These are phyloP conservation scores for Hemichromis elongatus DNA, from an alignment of 2,113 vertebrate genomes.

Conservation along the genomic window DNA sequence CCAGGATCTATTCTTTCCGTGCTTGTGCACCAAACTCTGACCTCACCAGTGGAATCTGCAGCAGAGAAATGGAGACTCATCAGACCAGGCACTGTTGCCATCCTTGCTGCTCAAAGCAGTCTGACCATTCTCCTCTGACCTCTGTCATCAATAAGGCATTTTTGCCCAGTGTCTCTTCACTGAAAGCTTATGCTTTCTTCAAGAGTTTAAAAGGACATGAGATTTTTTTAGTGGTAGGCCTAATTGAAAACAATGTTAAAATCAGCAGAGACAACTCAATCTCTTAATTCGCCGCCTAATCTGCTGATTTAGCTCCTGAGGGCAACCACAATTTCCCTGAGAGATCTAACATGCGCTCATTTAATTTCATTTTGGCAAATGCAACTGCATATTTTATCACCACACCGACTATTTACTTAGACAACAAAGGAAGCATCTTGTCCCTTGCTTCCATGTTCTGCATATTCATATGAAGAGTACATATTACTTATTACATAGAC, in stretches of 20 bases:
- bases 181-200: neutral
- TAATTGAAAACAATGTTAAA: neutral
- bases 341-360: neutral
- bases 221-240: neutral
- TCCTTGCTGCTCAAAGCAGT: neutral
- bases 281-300: neutral
- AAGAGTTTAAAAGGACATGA: neutral
- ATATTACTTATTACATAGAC: neutral
- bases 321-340: neutral
- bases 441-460: neutral
- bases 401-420: neutral
- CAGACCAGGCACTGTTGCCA: neutral
- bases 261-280: neutral
- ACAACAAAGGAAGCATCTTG: neutral
- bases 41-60: neutral
- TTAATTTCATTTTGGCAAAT: neutral
- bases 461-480: neutral
- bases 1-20: neutral
- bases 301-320: neutral
- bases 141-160: neutral
- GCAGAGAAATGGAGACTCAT: neutral
- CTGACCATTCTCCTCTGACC: neutral
- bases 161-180: neutral
- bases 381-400: neutral
- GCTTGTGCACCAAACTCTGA: neutral